phyloP scores from a whole-genome alignment of 2,888 invertebrate genomes.

The Colostygia pectinataria region DNA sequence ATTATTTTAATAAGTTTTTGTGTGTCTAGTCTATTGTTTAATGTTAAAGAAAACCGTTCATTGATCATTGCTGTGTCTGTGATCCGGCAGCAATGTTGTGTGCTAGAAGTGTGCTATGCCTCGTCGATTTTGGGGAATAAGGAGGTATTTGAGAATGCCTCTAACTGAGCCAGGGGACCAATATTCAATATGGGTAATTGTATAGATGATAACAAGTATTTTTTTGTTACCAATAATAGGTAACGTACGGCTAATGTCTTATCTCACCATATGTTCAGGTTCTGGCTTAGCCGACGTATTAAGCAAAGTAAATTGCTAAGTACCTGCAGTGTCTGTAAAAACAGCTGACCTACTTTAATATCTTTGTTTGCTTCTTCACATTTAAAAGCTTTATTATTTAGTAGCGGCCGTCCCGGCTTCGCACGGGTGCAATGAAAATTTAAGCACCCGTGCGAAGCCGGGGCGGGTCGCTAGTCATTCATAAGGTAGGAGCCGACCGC shows the following conservation, averaged over 20 bases:
- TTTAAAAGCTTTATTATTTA: too few relatives aligned
- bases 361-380: slow-evolving; percentile 6
- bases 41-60: neutral
- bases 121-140: slow-evolving; percentile 63
- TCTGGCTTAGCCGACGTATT: slow-evolving; percentile 5
- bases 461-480: too few relatives aligned
- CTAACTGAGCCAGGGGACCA: slow-evolving; percentile 77
- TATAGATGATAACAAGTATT: neutral
- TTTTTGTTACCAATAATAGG: too few relatives aligned
- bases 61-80: slow-evolving; percentile 46
- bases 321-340: neutral
- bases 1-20: neutral
- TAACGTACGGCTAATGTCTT: too few relatives aligned
- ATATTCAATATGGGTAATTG: slow-evolving; percentile 85
- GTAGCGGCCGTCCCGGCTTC: too few relatives aligned
- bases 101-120: slow-evolving; percentile 48
- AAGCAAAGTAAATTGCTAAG: neutral
- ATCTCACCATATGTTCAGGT: slow-evolving; percentile 7
- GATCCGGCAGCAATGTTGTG: slow-evolving; percentile 52
- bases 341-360: slow-evolving; percentile 12
- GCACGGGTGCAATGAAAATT: too few relatives aligned
- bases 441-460: too few relatives aligned
- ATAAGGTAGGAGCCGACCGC: too few relatives aligned
- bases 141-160: slow-evolving; percentile 83
- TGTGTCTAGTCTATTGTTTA: too few relatives aligned